phyloP scores from a whole-genome alignment of 2,888 invertebrate species.

The Morpho helenor region DNA sequence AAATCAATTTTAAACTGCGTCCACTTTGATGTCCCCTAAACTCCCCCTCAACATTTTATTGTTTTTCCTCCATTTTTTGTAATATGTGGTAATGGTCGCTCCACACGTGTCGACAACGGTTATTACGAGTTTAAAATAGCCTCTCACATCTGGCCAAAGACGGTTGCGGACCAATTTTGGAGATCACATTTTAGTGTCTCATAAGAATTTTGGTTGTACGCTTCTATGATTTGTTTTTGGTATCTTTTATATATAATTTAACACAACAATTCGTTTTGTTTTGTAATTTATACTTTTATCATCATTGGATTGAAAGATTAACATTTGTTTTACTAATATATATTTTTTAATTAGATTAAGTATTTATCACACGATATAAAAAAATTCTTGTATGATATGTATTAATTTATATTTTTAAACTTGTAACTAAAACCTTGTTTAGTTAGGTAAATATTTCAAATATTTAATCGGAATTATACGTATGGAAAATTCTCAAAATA shows the following conservation, averaged over 20 bases:
- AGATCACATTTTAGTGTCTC: conserved; percentile 43
- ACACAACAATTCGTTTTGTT: conserved; percentile 1
- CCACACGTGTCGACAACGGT: conserved; percentile 75
- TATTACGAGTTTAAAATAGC: conserved; percentile 79
- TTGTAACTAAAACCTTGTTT: too few species aligned
- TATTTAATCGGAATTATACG: too few species aligned
- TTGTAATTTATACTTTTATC: background rate
- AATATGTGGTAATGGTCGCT: conserved; percentile 77
- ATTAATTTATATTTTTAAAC: too few species aligned
- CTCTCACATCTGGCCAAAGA: conserved; percentile 49
- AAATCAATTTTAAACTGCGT: conserved; percentile 66
- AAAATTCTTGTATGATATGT: too few species aligned
- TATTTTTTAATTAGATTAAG: too few species aligned
- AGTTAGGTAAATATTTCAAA: too few species aligned
- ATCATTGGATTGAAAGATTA: too few species aligned
- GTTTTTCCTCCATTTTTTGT: conserved; percentile 76
- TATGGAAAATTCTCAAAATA: too few species aligned
- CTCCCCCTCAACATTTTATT: conserved; percentile 56
- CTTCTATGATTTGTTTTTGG: background rate
- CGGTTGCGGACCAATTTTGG: conserved; percentile 60
- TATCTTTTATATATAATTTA: too few species aligned
- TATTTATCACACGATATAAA: too few species aligned
- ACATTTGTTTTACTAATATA: too few species aligned
- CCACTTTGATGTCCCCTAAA: conserved; percentile 47
- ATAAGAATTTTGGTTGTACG: conserved; percentile 27